phyloP scores from a whole-genome alignment of 2,797 vertebrate genomes.

The Prunella strophiata region DNA sequence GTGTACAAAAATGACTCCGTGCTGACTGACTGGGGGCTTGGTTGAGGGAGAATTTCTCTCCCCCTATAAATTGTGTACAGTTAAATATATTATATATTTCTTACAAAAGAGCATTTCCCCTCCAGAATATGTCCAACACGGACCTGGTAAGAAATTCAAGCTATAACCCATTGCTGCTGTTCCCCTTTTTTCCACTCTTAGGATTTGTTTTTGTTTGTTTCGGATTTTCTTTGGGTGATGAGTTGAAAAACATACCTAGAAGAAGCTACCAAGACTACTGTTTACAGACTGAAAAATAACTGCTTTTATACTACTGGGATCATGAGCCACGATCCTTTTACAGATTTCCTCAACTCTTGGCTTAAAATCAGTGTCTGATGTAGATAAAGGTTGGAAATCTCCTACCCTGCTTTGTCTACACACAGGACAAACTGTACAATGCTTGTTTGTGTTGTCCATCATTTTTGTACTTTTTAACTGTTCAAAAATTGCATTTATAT shows the following conservation, averaged over 20 bases:
- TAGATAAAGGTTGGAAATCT: constrained; percentile 63
- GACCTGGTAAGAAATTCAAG: constrained; percentile 53
- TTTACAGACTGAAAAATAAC: constrained; percentile 77
- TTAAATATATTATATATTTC: constrained; percentile 75
- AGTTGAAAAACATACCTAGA: constrained; percentile 48
- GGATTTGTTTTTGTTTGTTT: constrained; percentile 38
- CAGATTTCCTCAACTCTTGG: constrained; percentile 45
- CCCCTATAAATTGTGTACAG: constrained; percentile 76
- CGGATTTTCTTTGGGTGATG: not conserved
- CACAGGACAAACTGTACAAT: constrained; percentile 52
- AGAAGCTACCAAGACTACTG: constrained; percentile 68
- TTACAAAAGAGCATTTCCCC: constrained; percentile 67
- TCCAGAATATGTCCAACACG: constrained; percentile 34
- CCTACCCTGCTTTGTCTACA: constrained; percentile 59
- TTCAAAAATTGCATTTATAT: constrained; percentile 76
- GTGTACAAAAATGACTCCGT: constrained; percentile 53
- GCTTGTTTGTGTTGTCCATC: constrained; percentile 68
- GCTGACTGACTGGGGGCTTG: constrained; percentile 30
- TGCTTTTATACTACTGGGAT: constrained; percentile 79
- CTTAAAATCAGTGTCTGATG: constrained; percentile 54
- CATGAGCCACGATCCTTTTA: constrained; percentile 70
- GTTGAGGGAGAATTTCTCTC: constrained; percentile 51
- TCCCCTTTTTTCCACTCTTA: constrained; percentile 32
- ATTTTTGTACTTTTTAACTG: constrained; percentile 77
- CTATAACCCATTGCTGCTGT: constrained; percentile 67